Evolutionary conservation across 1,140 invertebrate genomes (phyloP).

Genomic region (Cecropterus lyciades): DNA sequence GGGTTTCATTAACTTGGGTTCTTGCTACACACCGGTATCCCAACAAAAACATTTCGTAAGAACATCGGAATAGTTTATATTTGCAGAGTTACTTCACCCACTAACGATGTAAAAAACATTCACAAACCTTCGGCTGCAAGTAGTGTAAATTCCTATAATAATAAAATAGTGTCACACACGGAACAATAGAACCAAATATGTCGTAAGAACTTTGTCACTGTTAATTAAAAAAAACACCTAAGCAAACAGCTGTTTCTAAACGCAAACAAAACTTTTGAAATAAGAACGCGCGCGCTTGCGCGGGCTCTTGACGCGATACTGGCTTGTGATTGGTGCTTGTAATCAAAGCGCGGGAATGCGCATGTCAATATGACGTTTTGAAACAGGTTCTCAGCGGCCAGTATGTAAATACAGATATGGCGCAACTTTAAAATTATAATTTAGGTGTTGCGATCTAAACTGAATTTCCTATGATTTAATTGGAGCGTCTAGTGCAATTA

Average conservation of each 20-base stretch:
- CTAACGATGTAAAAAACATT: conserved; percentile 32
- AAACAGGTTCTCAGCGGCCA: conserved; percentile 44
- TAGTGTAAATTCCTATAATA: background rate
- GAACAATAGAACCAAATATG: conserved; percentile 20
- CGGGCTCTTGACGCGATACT: conserved; percentile 55
- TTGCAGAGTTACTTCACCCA: conserved; percentile 48
- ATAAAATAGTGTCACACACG: conserved; percentile 18
- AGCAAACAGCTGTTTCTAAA: conserved; percentile 40
- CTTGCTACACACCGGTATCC: conserved; percentile 23
- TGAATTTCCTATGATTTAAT: conserved; percentile 46
- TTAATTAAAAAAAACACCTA: conserved; percentile 39
- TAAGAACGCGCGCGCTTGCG: conserved; percentile 53
- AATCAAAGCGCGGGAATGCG: conserved; percentile 61
- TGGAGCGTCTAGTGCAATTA: conserved; percentile 38
- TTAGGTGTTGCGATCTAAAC: conserved; percentile 34
- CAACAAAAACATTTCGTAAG: conserved; percentile 47
- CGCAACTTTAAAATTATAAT: conserved; percentile 45
- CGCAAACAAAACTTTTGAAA: conserved; percentile 34
- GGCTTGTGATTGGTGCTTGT: conserved; percentile 53
- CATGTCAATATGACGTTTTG: conserved; percentile 47
- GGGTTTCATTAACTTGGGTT: conserved; percentile 14
- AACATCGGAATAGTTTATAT: conserved; percentile 46
- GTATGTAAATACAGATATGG: conserved; percentile 49
- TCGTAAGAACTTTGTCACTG: conserved; percentile 29
- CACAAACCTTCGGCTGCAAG: conserved; percentile 47